Percentiles rank a stretch among this genome's conserved stretches.
Conservation (phyloP, 2,888 invertebrate genomes). For the Nemoura dubitans region DNA sequence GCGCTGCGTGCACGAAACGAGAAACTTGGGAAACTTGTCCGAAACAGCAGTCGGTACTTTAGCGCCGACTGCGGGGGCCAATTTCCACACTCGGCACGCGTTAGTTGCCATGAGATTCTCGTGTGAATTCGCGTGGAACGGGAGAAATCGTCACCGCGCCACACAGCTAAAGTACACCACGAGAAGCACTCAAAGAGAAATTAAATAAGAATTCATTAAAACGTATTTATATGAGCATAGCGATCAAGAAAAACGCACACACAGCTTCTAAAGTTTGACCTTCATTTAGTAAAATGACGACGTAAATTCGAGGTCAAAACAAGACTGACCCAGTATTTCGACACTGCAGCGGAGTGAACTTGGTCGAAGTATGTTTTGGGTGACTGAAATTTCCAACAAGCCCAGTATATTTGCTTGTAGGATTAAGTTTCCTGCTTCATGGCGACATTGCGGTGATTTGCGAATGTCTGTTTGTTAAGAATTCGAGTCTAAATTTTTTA, state of each 20-base stretch:
- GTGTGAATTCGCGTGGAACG: neutral
- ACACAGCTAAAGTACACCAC: neutral
- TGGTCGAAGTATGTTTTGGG: neutral
- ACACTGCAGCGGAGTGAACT: neutral
- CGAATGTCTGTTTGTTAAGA: neutral
- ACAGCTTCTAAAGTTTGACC: neutral
- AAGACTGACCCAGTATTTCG: neutral
- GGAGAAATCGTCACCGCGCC: constrained; percentile 14
- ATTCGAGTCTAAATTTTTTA: neutral
- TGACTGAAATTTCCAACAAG: neutral
- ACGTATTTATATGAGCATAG: neutral
- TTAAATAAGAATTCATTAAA: neutral
- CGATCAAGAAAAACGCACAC: neutral
- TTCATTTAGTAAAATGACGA: no score
- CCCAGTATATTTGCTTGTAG: neutral
- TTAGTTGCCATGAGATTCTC: neutral
- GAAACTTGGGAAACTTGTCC: constrained; percentile 27
- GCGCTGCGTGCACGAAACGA: neutral
- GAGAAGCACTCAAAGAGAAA: neutral
- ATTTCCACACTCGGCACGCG: neutral
- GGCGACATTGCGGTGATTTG: neutral
- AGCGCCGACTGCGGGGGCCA: constrained; percentile 3
- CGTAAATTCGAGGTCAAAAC: neutral
- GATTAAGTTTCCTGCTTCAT: no score
- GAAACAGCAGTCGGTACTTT: constrained; percentile 29